Evolutionary conservation across 1,140 invertebrate genomes (phyloP).

Genomic region (Diploscapter pachys): DNA sequence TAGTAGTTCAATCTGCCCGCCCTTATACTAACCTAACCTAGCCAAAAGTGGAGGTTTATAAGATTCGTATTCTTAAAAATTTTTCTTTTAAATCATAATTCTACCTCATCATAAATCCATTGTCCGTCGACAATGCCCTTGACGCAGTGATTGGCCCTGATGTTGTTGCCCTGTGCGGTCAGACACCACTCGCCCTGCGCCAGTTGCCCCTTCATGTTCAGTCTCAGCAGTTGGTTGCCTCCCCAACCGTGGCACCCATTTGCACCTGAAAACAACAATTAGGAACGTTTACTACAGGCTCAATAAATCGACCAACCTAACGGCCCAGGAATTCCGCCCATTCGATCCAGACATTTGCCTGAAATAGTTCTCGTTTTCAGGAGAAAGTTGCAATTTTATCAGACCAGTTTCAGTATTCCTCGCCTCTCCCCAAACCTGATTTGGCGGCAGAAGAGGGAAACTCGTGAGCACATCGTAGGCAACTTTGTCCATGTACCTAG

Average conservation of each 20-base stretch:
- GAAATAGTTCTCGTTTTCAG: slow-evolving; percentile 1
- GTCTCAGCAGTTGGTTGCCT: slow-evolving; percentile 82
- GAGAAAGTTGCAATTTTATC: not conserved
- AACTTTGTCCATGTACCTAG: slow-evolving; percentile 78
- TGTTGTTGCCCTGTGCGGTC: slow-evolving; percentile 76
- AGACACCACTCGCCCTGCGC: slow-evolving; percentile 91
- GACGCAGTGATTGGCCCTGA: slow-evolving; percentile 81
- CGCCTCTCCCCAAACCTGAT: slow-evolving; percentile 88
- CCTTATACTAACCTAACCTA: too few relatives aligned
- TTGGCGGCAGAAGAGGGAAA: slow-evolving; percentile 89
- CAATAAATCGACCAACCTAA: slow-evolving; percentile 63
- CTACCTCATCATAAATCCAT: slow-evolving; percentile 77
- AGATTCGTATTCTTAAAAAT: not conserved
- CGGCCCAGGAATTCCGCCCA: slow-evolving; percentile 79
- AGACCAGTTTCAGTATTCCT: slow-evolving; percentile 45
- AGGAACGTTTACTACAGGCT: too few relatives aligned
- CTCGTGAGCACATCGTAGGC: slow-evolving; percentile 83
- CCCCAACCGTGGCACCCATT: slow-evolving; percentile 85
- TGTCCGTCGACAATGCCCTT: slow-evolving; percentile 86
- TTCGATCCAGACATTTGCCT: slow-evolving; percentile 79
- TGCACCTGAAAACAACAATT: slow-evolving; percentile 60
- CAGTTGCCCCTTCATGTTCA: slow-evolving; percentile 89
- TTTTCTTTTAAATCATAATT: slow-evolving; percentile 12
- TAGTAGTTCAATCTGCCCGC: too few relatives aligned
- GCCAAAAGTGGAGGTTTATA: not conserved